phyloP scores from a whole-genome alignment of 2,888 invertebrate genomes.

The Poecilobothrus nobilitatus region DNA sequence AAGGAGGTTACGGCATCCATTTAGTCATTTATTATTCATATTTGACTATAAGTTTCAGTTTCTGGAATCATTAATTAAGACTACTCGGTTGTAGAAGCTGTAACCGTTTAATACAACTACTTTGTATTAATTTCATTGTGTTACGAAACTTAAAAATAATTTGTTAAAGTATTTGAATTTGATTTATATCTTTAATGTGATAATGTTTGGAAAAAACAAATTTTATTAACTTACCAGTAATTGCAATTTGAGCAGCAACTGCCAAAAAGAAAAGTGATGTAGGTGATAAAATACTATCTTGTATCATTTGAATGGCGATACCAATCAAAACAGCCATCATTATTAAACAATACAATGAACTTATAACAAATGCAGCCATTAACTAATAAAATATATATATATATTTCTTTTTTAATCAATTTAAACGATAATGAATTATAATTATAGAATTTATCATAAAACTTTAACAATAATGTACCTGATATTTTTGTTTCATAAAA shows the following conservation, averaged over 20 bases:
- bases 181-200: no score
- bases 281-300: conserved; percentile 73
- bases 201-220: not conserved
- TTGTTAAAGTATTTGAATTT: no score
- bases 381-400: conserved; percentile 46
- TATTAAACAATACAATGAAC: conserved; percentile 68
- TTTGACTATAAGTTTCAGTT: no score
- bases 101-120: no score
- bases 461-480: conserved; percentile 43
- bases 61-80: no score
- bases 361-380: conserved; percentile 63
- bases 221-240: conserved; percentile 52
- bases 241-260: conserved; percentile 58
- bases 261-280: conserved; percentile 76
- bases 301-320: conserved; percentile 65
- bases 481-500: conserved; percentile 52
- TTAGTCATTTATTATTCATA: no score
- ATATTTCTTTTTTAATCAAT: not conserved
- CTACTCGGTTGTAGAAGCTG: no score
- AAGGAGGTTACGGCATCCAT: no score
- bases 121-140: no score
- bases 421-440: no score
- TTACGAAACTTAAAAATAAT: no score
- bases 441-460: no score
- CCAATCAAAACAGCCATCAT: conserved; percentile 84